These are phyloP conservation scores for Scomber scombrus DNA, from an alignment of 2,113 vertebrate genomes.

Conservation along the genomic window DNA sequence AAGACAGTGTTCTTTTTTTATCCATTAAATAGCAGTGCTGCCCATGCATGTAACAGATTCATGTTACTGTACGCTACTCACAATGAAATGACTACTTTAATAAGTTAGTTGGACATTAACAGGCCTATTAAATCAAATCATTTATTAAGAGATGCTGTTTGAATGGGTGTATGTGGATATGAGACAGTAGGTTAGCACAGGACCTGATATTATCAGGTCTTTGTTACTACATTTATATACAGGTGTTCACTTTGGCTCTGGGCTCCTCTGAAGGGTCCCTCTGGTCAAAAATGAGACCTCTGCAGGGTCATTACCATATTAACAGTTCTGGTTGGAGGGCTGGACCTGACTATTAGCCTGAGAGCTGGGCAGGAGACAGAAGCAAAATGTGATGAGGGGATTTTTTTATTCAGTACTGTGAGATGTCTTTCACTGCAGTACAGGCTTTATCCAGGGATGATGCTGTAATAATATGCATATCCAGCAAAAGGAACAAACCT, in stretches of 20 bases:
- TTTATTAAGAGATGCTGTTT: background rate
- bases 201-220: background rate
- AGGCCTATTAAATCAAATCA: background rate
- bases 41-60: background rate
- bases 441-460: background rate
- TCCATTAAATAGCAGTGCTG: no score
- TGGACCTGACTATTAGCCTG: conserved; percentile 19
- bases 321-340: conserved; percentile 39
- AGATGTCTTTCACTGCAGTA: background rate
- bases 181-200: background rate
- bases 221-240: conserved; percentile 5
- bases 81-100: background rate
- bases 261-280: conserved; percentile 15
- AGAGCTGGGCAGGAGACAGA: conserved; percentile 6
- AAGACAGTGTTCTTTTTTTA: no score
- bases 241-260: conserved; percentile 14
- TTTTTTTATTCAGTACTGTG: conserved; percentile 19
- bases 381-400: background rate
- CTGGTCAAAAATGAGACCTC: conserved; percentile 28
- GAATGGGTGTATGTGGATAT: background rate
- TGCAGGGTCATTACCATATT: conserved; percentile 50
- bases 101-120: background rate
- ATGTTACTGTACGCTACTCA: background rate
- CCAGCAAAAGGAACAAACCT: background rate
- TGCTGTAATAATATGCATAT: background rate